Percentiles rank a stretch among this genome's conserved stretches.
These are phyloP conservation scores for Falcaria lacertinaria DNA, from an alignment of 2,888 invertebrate genomes.

Conservation along the genomic window DNA sequence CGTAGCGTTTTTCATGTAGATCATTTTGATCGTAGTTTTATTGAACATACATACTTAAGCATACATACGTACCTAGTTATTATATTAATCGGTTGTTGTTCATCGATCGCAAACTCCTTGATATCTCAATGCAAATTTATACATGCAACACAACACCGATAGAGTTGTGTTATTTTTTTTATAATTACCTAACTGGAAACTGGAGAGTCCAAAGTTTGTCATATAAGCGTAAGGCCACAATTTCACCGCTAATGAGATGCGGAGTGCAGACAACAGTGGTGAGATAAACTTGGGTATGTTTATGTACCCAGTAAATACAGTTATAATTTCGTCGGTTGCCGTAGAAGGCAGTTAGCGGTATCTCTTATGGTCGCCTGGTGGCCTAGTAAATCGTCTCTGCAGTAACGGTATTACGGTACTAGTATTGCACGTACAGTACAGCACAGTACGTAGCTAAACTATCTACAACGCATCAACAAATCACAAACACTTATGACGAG, in stretches of 20 bases:
- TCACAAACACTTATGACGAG: slow-evolving; percentile 23
- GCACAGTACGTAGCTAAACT: no score
- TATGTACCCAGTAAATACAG: slow-evolving; percentile 49
- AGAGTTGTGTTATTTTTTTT: slow-evolving; percentile 3
- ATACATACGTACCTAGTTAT: slow-evolving; percentile 4
- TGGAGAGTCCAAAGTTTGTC: slow-evolving; percentile 34
- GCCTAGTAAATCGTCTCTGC: slow-evolving; percentile 45
- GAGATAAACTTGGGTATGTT: slow-evolving; percentile 34
- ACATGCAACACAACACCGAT: slow-evolving; percentile 17
- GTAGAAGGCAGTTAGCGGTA: slow-evolving; percentile 64
- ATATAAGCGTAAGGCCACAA: slow-evolving; percentile 37
- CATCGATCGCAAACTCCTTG: slow-evolving; percentile 15
- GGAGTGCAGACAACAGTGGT: slow-evolving; percentile 29
- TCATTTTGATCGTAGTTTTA: slow-evolving; percentile 8
- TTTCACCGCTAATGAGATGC: slow-evolving; percentile 53
- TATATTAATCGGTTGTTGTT: slow-evolving; percentile 15
- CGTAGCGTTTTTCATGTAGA: slow-evolving; percentile 12
- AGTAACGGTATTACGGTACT: slow-evolving; percentile 51
- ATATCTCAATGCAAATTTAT: slow-evolving; percentile 20
- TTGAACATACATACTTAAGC: slow-evolving; percentile 1
- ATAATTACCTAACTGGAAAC: no score
- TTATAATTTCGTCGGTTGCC: slow-evolving; percentile 61
- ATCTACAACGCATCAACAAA: slow-evolving; percentile 17
- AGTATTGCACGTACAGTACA: slow-evolving; percentile 35
- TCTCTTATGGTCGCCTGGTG: slow-evolving; percentile 44